Conservation (phyloP, 2,888 invertebrate genomes). For the Cheilosia vernalis region DNA sequence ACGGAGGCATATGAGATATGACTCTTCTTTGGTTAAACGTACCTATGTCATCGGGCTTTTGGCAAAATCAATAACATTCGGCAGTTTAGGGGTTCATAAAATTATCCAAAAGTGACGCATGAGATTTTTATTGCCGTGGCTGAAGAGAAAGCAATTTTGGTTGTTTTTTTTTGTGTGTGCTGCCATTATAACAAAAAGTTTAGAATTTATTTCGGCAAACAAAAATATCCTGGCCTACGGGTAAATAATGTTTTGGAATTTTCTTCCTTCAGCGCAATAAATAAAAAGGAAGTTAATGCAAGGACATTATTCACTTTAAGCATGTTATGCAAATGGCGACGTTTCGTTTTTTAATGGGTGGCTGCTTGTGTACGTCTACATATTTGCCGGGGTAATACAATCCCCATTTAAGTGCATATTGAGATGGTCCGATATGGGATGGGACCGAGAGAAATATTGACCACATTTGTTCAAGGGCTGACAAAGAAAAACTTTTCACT, state of each 20-base stretch:
- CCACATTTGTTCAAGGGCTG: too few relatives aligned
- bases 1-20: background rate
- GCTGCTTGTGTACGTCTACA: background rate
- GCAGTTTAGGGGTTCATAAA: slow-evolving; percentile 30
- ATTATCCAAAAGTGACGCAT: slow-evolving; percentile 20
- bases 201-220: slow-evolving; percentile 19
- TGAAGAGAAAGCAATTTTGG: slow-evolving; percentile 18
- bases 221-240: background rate
- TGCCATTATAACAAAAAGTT: slow-evolving; percentile 9
- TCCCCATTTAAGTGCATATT: background rate
- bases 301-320: slow-evolving; percentile 31
- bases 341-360: slow-evolving; percentile 17
- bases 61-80: slow-evolving; percentile 35
- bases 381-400: background rate
- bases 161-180: background rate
- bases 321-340: background rate
- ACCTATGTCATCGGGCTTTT: slow-evolving; percentile 11
- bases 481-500: too few relatives aligned
- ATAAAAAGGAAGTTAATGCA: slow-evolving; percentile 9
- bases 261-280: slow-evolving; percentile 7
- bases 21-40: background rate
- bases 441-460: too few relatives aligned
- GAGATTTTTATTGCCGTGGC: slow-evolving; percentile 26
- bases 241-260: background rate
- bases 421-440: too few relatives aligned